These are phyloP conservation scores for Amaurobius ferox DNA, from an alignment of 2,888 invertebrate species.

Conservation along the genomic window DNA sequence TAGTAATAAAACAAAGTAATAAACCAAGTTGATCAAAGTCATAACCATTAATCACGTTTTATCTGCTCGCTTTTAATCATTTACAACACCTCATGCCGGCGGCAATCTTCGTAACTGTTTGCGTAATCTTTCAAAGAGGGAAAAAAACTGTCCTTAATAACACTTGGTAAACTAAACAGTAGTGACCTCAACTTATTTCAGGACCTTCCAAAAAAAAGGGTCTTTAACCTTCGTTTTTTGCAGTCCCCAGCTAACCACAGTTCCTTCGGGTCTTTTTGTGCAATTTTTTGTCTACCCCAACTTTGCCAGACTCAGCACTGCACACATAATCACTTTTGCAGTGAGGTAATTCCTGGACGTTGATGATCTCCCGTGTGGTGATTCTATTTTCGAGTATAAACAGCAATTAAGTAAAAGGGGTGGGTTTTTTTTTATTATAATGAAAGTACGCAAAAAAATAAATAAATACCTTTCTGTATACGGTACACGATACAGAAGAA, in stretches of 20 bases:
- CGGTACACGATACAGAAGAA: too few relatives aligned
- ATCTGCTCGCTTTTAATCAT: not conserved
- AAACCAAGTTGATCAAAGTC: not conserved
- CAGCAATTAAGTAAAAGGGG: too few relatives aligned
- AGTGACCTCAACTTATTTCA: constrained; percentile 53
- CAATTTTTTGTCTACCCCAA: constrained; percentile 18
- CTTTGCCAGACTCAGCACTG: constrained; percentile 50
- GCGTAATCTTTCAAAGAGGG: not conserved
- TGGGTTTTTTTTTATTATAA: too few relatives aligned
- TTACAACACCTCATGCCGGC: not conserved
- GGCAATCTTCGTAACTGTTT: not conserved
- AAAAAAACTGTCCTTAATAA: constrained; percentile 54
- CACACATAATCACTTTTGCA: constrained; percentile 38
- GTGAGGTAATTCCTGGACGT: constrained; percentile 18
- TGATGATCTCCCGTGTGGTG: constrained; percentile 20
- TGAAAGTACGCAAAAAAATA: too few relatives aligned
- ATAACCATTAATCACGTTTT: not conserved
- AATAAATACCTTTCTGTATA: too few relatives aligned
- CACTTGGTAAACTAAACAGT: constrained; percentile 25
- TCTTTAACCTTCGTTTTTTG: constrained; percentile 38
- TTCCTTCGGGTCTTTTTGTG: not conserved
- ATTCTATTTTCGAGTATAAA: constrained; percentile 22
- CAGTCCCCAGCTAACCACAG: constrained; percentile 14
- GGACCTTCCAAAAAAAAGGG: constrained; percentile 27
- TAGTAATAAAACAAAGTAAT: too few relatives aligned